A percentile compares a stretch with the other conserved stretches of the same genome.
These are phyloP conservation scores for Gastracanthus pulcherrimus DNA, from an alignment of 2,888 invertebrate genomes.

Conservation along the genomic window DNA sequence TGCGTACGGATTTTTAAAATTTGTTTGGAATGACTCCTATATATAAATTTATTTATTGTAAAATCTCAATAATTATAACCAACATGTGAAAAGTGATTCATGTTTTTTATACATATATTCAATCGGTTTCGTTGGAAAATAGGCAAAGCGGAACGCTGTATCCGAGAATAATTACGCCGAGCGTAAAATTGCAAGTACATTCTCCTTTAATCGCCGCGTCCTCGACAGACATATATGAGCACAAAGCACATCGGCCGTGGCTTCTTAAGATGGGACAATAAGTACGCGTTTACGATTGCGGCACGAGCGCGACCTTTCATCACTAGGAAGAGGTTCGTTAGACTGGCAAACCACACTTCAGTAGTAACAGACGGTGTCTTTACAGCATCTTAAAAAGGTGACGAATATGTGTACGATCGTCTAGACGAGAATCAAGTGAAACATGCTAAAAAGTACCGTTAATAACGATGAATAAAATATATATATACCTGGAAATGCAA, in stretches of 20 bases:
- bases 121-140: not conserved
- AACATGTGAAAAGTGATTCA: not conserved
- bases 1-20: too few species aligned
- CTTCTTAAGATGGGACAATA: slow-evolving; percentile 33
- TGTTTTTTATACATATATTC: not conserved
- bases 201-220: slow-evolving; percentile 48
- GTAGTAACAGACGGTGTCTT: not conserved
- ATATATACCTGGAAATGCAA: not conserved
- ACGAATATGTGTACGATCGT: not conserved
- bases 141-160: slow-evolving; percentile 1
- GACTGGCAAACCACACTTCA: not conserved
- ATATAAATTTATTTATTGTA: too few species aligned
- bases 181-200: slow-evolving; percentile 40
- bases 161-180: slow-evolving; percentile 8
- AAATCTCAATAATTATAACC: too few species aligned
- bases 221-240: slow-evolving; percentile 22
- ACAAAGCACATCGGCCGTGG: slow-evolving; percentile 15
- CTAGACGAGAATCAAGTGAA: not conserved
- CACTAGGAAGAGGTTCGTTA: slow-evolving; percentile 27
- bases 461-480: not conserved
- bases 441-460: not conserved
- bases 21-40: too few species aligned
- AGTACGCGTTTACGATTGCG: slow-evolving; percentile 1
- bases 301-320: slow-evolving; percentile 8
- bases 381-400: not conserved